Percentiles rank a stretch among this genome's conserved stretches.
Evolutionary conservation across 2,888 invertebrate species (phyloP).

Genomic region (Stenchaetothrips biformis): DNA sequence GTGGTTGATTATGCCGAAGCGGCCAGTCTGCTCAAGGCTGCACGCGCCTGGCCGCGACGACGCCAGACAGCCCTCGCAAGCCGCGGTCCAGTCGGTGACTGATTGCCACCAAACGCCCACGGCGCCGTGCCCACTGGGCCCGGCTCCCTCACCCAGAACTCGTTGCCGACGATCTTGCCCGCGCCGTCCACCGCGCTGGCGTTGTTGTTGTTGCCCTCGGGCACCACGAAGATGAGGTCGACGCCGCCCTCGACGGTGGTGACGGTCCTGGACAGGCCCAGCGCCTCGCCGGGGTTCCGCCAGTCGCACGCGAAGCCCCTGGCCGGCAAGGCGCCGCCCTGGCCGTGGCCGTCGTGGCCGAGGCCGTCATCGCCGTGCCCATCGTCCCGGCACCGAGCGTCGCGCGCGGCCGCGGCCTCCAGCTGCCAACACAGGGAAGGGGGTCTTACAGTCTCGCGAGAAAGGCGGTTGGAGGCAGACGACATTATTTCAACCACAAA

Average conservation of each 20-base stretch:
- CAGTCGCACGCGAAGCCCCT: slow-evolving; percentile 13
- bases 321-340: not conserved
- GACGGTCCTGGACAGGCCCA: slow-evolving; percentile 6
- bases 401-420: not conserved
- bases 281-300: slow-evolving; percentile 14
- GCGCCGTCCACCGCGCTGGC: not conserved
- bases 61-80: no score
- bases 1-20: no score
- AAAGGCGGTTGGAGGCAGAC: no score
- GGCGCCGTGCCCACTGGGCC: no score
- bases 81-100: no score
- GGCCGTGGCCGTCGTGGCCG: not conserved
- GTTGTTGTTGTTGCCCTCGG: slow-evolving; percentile 18
- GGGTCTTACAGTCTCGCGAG: no score
- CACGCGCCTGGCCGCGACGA: no score
- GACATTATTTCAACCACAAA: no score
- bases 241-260: not conserved
- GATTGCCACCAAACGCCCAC: no score
- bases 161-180: slow-evolving; percentile 6
- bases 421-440: no score
- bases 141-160: slow-evolving; percentile 1
- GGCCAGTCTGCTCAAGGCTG: no score
- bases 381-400: no score
- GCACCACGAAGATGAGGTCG: slow-evolving; percentile 14
- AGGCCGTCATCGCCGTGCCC: not conserved